phyloP scores from a whole-genome alignment of 1,140 invertebrate species.

The Lanistes nyassanus region DNA sequence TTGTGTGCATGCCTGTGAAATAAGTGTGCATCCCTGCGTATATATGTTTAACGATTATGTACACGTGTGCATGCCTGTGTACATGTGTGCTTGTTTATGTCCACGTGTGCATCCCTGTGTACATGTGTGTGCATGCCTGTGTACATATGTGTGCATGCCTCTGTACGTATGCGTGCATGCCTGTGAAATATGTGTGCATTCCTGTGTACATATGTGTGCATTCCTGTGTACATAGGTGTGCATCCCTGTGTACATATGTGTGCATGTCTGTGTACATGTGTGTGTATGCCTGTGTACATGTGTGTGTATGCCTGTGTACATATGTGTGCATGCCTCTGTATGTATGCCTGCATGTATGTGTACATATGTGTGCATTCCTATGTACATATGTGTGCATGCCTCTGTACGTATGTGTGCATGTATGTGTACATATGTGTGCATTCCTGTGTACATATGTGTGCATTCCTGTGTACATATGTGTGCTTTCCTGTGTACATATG shows the following conservation, averaged over 20 bases:
- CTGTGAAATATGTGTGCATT: too few relatives aligned
- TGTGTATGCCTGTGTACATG: constrained; percentile 1
- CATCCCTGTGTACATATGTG: not conserved
- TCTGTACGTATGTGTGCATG: constrained; percentile 10
- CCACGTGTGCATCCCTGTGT: too few relatives aligned
- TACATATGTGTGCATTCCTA: not conserved
- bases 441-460: constrained; percentile 6
- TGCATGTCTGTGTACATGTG: not conserved
- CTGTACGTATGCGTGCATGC: too few relatives aligned
- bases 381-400: too few relatives aligned
- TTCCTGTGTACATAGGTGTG: too few relatives aligned
- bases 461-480: not conserved
- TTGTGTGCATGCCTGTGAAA: not conserved
- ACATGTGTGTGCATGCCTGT: too few relatives aligned
- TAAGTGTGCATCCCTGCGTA: not conserved
- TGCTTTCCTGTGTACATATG: too few relatives aligned
- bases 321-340: constrained; percentile 3
- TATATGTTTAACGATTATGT: too few relatives aligned
- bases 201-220: too few relatives aligned
- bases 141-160: too few relatives aligned
- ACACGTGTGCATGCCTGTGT: too few relatives aligned
- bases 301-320: not conserved
- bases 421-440: constrained; percentile 11
- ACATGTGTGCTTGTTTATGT: too few relatives aligned
- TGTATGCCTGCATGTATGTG: constrained; percentile 5